phyloP scores from a whole-genome alignment of 1,140 invertebrate species.

The Trissolcus basalis region DNA sequence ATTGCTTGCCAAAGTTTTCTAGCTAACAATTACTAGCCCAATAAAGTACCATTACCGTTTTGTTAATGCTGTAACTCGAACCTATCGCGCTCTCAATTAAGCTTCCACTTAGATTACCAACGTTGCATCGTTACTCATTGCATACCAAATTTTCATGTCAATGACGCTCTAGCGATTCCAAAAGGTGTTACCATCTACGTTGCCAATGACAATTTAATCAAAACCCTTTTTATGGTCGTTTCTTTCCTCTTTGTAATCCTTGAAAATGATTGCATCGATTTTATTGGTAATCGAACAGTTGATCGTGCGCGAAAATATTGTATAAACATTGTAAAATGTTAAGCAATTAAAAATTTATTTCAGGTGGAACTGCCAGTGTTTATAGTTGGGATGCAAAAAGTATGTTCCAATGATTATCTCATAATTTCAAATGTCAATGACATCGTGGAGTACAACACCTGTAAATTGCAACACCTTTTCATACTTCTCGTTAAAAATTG shows the following conservation, averaged over 20 bases:
- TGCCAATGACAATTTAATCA: neutral
- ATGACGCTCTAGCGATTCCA: conserved; percentile 2
- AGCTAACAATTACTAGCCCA: conserved; percentile 16
- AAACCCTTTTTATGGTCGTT: neutral
- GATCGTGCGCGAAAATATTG: too few relatives aligned
- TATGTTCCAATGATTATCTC: neutral
- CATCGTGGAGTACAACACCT: neutral
- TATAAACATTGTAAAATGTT: too few relatives aligned
- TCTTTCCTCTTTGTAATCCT: too few relatives aligned
- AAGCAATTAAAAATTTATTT: too few relatives aligned
- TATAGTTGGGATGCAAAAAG: neutral
- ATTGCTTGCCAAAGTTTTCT: conserved; percentile 36
- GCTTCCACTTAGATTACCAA: conserved; percentile 19
- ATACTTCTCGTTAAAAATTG: neutral
- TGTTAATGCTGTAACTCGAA: conserved; percentile 27
- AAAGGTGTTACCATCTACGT: neutral
- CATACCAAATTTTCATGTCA: conserved; percentile 20
- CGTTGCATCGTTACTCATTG: neutral
- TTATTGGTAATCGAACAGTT: too few relatives aligned
- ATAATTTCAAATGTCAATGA: conserved; percentile 3
- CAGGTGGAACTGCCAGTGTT: neutral
- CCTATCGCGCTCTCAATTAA: conserved; percentile 35
- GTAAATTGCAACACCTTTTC: neutral
- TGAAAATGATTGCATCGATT: too few relatives aligned
- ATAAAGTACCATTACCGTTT: conserved; percentile 18